These are phyloP conservation scores for Chloropsis hardwickii DNA, from an alignment of 2,113 vertebrate species.

Conservation along the genomic window DNA sequence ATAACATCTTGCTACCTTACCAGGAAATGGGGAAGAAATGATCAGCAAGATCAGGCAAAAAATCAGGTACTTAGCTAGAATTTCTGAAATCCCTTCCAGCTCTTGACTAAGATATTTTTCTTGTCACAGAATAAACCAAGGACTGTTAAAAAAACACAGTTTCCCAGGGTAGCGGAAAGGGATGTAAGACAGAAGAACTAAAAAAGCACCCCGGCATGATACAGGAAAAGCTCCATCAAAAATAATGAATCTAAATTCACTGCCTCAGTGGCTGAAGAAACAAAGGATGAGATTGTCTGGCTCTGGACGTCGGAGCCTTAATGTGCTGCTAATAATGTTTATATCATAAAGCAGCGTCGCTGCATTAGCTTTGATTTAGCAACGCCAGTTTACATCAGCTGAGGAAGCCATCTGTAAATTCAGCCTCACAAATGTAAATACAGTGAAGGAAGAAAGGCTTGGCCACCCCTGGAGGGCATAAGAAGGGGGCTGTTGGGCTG, in stretches of 20 bases:
- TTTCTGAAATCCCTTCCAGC: slow-evolving; percentile 8
- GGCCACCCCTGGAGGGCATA: neutral
- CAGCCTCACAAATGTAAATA: neutral
- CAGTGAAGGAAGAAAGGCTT: neutral
- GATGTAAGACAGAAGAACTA: neutral
- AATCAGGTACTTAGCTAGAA: neutral
- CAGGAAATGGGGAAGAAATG: neutral
- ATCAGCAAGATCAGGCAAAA: neutral
- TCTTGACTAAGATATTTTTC: neutral
- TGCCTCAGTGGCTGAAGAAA: slow-evolving; percentile 9
- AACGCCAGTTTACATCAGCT: neutral
- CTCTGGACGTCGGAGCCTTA: neutral
- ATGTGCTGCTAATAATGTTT: slow-evolving; percentile 19
- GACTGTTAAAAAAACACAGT: neutral
- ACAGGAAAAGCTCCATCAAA: slow-evolving; percentile 30
- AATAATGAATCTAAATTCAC: slow-evolving; percentile 3
- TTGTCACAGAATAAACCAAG: slow-evolving; percentile 7
- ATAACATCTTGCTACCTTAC: neutral
- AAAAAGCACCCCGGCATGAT: neutral
- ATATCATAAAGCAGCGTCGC: neutral
- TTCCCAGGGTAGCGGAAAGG: neutral
- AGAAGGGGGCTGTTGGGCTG: neutral
- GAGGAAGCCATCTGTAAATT: neutral
- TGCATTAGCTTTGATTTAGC: slow-evolving; percentile 19
- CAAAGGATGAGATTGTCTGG: slow-evolving; percentile 2